Evolutionary conservation across 1,140 invertebrate species (phyloP).

Genomic region (Sitophilus oryzae): DNA sequence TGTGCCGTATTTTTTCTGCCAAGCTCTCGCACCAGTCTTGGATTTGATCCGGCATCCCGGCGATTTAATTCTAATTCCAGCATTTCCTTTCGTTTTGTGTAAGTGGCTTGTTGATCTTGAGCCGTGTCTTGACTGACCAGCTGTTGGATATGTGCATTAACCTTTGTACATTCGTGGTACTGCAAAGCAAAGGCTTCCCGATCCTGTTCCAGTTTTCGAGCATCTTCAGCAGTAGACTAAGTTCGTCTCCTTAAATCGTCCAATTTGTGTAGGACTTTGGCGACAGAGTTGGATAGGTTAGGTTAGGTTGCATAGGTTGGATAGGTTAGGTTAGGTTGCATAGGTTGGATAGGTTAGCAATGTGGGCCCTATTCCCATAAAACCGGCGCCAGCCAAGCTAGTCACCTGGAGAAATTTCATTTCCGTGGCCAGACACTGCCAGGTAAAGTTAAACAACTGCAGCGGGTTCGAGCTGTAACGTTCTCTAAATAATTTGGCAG

Average conservation of each 20-base stretch:
- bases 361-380: slow-evolving; percentile 28
- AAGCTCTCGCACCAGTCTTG: slow-evolving; percentile 90
- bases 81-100: slow-evolving; percentile 56
- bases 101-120: slow-evolving; percentile 44
- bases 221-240: slow-evolving; percentile 62
- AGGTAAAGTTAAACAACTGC: slow-evolving; percentile 64
- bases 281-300: too few relatives aligned
- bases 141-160: slow-evolving; percentile 61
- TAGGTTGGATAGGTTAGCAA: too few relatives aligned
- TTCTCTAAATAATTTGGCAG: slow-evolving; percentile 66
- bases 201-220: slow-evolving; percentile 69
- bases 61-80: slow-evolving; percentile 55
- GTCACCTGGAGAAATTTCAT: slow-evolving; percentile 58
- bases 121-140: slow-evolving; percentile 42
- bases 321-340: too few relatives aligned
- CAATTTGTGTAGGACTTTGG: slow-evolving; percentile 44
- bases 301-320: too few relatives aligned
- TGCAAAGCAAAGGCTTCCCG: slow-evolving; percentile 79
- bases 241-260: slow-evolving; percentile 36
- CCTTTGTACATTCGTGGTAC: slow-evolving; percentile 79
- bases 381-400: slow-evolving; percentile 38
- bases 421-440: slow-evolving; percentile 70
- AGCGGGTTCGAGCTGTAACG: slow-evolving; percentile 61
- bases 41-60: slow-evolving; percentile 76
- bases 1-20: slow-evolving; percentile 84